Base-by-base conservation (phyloP, 1,140 invertebrate species). In the Chrysomallon squamiferum region DNA sequence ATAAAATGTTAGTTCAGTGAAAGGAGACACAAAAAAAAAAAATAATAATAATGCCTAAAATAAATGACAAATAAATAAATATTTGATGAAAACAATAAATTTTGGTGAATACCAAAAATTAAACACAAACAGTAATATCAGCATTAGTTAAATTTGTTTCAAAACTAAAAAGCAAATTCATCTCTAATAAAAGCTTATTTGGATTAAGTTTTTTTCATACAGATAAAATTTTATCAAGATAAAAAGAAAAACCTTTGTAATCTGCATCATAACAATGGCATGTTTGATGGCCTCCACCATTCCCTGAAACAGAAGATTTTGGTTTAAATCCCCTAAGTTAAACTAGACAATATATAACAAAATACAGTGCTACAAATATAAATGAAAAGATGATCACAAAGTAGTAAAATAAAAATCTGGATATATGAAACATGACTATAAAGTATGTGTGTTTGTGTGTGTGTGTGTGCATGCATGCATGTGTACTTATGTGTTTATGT, bases 271-370 rank as follows among this genome's bases (percentile, higher is more conserved):
- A 63, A 98, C 95, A 87, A 99, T 98, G 70, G 95, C 93, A 88
- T 98, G 96, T 87, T 98, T 98, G 71, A 98, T 93, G 73, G 93
- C 92, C 87, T 96, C 94, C 82, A 96, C 88, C 90, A 95, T 93
- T 69, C 89, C 90, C 91, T 94, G 87, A 9, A 76, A 78, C 54
- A 60, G 47, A 47, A 73, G 56, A n/a, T n/a, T n/a, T n/a, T n/a
- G n/a, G n/a, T n/a, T n/a, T n/a, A n/a, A 15, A 58, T 13, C 30
- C 30, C 20, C 5, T 11, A 60, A 60, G 22, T 41, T 20, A 65
- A 18, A 56, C 7, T 20, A 61, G 52, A 38, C 1, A 61, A 60
- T 35, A 18, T 22, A 50, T 56, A 56, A 29, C 25, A 35, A 65
- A 18, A 13, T 15, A 9, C 52, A 61, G 22, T 32, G n/a, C n/a